These are phyloP conservation scores for Montipora efflorescens DNA, from an alignment of 64 coral and sea anemone species.

Conservation along the genomic window DNA sequence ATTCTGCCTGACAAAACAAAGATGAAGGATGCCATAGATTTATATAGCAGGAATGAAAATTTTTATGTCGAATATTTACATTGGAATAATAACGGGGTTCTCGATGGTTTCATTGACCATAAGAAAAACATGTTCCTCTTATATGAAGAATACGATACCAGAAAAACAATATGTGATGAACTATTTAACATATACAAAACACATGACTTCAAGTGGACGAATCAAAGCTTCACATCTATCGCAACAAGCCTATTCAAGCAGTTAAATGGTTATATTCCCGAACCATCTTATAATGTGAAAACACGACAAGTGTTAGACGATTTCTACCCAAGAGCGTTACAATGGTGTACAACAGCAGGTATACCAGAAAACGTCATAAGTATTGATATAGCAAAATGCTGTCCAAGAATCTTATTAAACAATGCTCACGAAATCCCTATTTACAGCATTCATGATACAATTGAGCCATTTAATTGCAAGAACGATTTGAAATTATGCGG, in stretches of 20 bases:
- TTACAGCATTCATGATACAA: not conserved
- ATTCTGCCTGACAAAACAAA: not conserved
- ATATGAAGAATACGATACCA: not conserved
- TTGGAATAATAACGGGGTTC: constrained; percentile 19
- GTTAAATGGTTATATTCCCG: not conserved
- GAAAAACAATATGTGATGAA: not conserved
- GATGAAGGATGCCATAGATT: not conserved
- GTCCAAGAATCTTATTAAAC: not conserved
- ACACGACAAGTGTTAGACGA: not conserved
- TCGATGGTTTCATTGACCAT: constrained; percentile 21
- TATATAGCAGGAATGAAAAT: not conserved
- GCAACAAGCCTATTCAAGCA: not conserved
- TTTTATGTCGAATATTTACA: constrained; percentile 2
- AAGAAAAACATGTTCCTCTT: constrained; percentile 15
- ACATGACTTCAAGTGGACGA: not conserved
- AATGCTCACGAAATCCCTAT: not conserved
- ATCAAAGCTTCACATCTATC: not conserved
- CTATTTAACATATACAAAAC: not conserved
- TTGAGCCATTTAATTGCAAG: constrained; percentile 2
- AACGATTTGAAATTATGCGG: not conserved
- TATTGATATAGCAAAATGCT: not conserved
- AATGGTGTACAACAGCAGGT: not conserved
- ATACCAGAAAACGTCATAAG: not conserved
- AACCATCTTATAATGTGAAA: not conserved
- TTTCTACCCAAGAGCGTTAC: constrained; percentile 1